A percentile compares a stretch with the other conserved stretches of the same genome.
Evolutionary conservation across 1,140 invertebrate genomes (phyloP).

Genomic region (Antheraea mylitta): DNA sequence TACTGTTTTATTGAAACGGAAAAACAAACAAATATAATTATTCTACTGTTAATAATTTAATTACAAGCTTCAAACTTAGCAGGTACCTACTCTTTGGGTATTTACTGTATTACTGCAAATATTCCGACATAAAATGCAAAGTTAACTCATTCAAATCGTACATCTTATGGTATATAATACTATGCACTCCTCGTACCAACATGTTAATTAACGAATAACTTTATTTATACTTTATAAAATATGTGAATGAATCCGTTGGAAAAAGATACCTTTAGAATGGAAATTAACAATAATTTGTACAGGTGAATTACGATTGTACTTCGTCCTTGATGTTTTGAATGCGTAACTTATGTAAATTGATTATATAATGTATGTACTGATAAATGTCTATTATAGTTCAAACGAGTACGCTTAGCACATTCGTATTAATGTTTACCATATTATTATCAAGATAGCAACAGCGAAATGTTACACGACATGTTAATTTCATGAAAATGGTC

Average conservation of each 20-base stretch:
- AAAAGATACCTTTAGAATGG: background rate
- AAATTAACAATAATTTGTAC: background rate
- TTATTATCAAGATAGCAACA: slow-evolving; percentile 40
- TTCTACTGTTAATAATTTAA: too few species aligned
- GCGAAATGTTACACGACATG: slow-evolving; percentile 40
- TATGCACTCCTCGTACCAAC: too few species aligned
- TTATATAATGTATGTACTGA: slow-evolving; percentile 10
- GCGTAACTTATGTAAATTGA: slow-evolving; percentile 5
- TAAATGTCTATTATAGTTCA: slow-evolving; percentile 10
- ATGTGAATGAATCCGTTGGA: background rate
- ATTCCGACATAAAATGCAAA: too few species aligned
- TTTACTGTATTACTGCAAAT: too few species aligned
- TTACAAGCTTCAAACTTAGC: too few species aligned
- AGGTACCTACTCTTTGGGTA: too few species aligned
- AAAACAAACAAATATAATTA: too few species aligned
- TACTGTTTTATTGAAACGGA: too few species aligned
- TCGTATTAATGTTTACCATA: slow-evolving; percentile 9
- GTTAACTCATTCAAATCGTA: too few species aligned
- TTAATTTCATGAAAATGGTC: slow-evolving; percentile 45
- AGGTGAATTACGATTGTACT: background rate
- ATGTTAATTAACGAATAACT: too few species aligned
- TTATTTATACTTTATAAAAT: background rate
- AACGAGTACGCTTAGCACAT: slow-evolving; percentile 14
- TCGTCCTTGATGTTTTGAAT: background rate
- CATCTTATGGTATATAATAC: too few species aligned